phyloP scores from a whole-genome alignment of 2,113 vertebrate genomes.

The Podocnemis expansa region DNA sequence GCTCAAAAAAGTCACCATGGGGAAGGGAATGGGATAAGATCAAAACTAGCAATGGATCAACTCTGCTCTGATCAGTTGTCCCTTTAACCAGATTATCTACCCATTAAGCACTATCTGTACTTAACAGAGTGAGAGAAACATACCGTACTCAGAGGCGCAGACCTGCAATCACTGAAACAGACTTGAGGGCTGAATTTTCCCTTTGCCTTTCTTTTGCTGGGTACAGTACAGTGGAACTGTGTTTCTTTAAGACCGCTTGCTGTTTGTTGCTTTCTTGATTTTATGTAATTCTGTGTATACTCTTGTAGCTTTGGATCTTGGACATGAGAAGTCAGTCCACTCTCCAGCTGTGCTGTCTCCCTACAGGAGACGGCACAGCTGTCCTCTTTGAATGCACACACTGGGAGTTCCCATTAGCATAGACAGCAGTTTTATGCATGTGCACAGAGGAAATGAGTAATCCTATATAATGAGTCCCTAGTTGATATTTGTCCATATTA shows the following conservation, averaged over 20 bases:
- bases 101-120: background rate
- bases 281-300: background rate
- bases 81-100: background rate
- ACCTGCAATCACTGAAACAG: background rate
- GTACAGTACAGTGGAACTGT: background rate
- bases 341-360: background rate
- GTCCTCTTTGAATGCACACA: background rate
- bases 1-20: slow-evolving; percentile 21
- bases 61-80: background rate
- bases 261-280: background rate
- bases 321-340: background rate
- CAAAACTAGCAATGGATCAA: background rate
- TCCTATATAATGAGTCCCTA: background rate
- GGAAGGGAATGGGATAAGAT: background rate
- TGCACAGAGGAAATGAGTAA: background rate
- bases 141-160: background rate
- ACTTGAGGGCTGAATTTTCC: background rate
- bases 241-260: background rate
- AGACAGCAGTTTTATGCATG: background rate
- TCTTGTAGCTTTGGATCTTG: background rate
- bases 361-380: background rate
- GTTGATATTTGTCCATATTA: background rate
- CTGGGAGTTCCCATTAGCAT: background rate
- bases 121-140: background rate
- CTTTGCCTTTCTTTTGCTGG: background rate